These are phyloP conservation scores for Tubulanus polymorphus DNA, from an alignment of 2,888 invertebrate genomes.

Conservation along the genomic window DNA sequence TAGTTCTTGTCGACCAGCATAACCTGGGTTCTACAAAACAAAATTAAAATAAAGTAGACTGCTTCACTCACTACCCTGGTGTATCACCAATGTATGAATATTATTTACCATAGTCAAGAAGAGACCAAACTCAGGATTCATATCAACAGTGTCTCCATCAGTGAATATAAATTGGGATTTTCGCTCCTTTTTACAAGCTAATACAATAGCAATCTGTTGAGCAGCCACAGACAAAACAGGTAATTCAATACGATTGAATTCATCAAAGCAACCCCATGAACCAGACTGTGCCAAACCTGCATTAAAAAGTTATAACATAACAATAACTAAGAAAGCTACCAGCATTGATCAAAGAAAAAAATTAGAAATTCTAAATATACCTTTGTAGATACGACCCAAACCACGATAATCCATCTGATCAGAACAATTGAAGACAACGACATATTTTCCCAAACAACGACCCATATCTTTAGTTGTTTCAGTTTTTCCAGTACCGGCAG, in stretches of 20 bases:
- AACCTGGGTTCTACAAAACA: slow-evolving; percentile 81
- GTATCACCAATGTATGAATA: neutral
- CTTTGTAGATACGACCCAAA: slow-evolving; percentile 91
- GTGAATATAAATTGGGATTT: slow-evolving; percentile 86
- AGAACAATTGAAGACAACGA: slow-evolving; percentile 90
- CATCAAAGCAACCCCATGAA: slow-evolving; percentile 97
- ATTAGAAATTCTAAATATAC: slow-evolving; percentile 37
- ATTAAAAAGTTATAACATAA: slow-evolving; percentile 4
- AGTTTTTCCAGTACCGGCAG: slow-evolving; percentile 97
- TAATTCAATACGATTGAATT: slow-evolving; percentile 88
- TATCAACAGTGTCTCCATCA: slow-evolving; percentile 86
- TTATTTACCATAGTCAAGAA: slow-evolving; percentile 87
- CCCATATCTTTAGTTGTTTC: slow-evolving; percentile 99
- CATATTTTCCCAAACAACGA: slow-evolving; percentile 93
- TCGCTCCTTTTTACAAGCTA: slow-evolving; percentile 90
- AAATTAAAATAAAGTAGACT: slow-evolving; percentile 3
- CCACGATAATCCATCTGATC: slow-evolving; percentile 99
- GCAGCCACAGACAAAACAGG: slow-evolving; percentile 93
- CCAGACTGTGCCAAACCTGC: slow-evolving; percentile 86
- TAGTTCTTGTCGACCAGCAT: slow-evolving; percentile 91
- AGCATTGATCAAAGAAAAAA: neutral
- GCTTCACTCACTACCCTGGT: neutral
- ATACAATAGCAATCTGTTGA: slow-evolving; percentile 88
- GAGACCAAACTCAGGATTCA: slow-evolving; percentile 95
- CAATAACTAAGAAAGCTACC: slow-evolving; percentile 3